Base-by-base conservation (phyloP, 2,113 vertebrate species). In the Eulemur rufifrons region DNA sequence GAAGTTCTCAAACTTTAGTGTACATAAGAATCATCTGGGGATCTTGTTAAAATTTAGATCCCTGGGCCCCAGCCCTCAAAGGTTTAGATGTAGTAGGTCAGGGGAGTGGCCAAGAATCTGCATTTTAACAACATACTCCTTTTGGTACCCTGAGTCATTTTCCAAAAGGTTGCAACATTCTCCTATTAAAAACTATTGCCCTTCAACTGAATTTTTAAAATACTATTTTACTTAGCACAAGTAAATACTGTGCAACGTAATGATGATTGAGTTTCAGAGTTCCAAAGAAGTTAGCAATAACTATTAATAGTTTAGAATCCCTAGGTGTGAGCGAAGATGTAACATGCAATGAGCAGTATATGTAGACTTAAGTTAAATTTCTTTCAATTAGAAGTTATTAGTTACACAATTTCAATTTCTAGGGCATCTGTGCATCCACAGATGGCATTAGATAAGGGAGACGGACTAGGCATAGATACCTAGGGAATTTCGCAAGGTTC, bases 401-500 rank as follows among this genome's bases (percentile, higher is more conserved):
- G 63, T 81, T 89, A 68, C n/a, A 87, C 76, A 34, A 37, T 94
- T 98, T 97, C 92, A 71, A 94, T 95, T 97, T 97, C 84, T 77
- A 96, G 95, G 80, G 89, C 88, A 86, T 84, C 77, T 39, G 1
- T 94, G 59, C 80, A 98, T 93, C 74, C 47, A 77, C 68, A 96
- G 85, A 94, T 95, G 87, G 29, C 12, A 91, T 95, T 98, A 95
- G 95, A 94, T 87, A 91, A 97, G 61, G 66, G 86, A 96, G 86
- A 45, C n/a, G 94, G 61, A 93, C 47, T 47, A 97, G 89, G 89
- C 66, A 42, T 63, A 95, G 80, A 78, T 96, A 96, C 88, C 97
- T 89, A 76, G 98, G 95, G 93, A 96, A 97, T 96, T 96, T 98
- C 95, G 90, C 91, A 94, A 98, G 77, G 45, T 93, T 98, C 86